Percentiles rank a stretch among this genome's conserved stretches.
Conservation (phyloP, 2,113 vertebrate species). For the Nothobranchius furzeri region DNA sequence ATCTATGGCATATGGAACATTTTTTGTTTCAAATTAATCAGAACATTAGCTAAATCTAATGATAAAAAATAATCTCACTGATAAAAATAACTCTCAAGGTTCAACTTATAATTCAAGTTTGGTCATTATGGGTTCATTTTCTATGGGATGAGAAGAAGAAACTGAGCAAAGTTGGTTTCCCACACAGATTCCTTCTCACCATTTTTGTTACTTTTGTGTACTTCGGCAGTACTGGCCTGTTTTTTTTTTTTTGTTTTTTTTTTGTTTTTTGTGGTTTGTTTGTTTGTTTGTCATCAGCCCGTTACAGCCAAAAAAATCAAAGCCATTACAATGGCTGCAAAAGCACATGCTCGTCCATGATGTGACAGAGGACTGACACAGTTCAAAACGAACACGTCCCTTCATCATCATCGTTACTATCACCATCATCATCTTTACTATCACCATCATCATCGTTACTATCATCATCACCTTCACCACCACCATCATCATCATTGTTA, state of each 20-base stretch:
- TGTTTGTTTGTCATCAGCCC: constrained; percentile 56
- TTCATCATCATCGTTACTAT: not conserved
- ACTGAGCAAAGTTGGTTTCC: constrained; percentile 10
- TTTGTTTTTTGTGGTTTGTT: too few relatives aligned
- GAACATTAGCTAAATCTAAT: constrained; percentile 1
- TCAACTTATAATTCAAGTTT: not conserved
- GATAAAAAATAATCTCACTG: not conserved
- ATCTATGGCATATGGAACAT: not conserved
- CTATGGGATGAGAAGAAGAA: not conserved
- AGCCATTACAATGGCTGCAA: constrained; percentile 47
- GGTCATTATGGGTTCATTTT: not conserved
- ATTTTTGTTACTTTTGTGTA: too few relatives aligned
- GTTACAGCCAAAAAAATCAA: constrained; percentile 52
- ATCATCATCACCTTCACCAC: too few relatives aligned
- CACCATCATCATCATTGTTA: too few relatives aligned
- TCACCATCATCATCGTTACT: too few relatives aligned
- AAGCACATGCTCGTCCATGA: constrained; percentile 6
- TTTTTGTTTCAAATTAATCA: not conserved
- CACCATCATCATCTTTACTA: too few relatives aligned
- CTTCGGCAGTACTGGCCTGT: too few relatives aligned
- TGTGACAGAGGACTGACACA: constrained; percentile 8
- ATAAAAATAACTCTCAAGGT: constrained; percentile 1
- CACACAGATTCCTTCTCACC: constrained; percentile 24
- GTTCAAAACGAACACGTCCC: constrained; percentile 4
- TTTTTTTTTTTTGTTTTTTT: too few relatives aligned